Evolutionary conservation across 2,113 vertebrate genomes (phyloP), one percentile per base, ranked within the genome.

Genomic region (Psilopsiagon aurifrons): DNA sequence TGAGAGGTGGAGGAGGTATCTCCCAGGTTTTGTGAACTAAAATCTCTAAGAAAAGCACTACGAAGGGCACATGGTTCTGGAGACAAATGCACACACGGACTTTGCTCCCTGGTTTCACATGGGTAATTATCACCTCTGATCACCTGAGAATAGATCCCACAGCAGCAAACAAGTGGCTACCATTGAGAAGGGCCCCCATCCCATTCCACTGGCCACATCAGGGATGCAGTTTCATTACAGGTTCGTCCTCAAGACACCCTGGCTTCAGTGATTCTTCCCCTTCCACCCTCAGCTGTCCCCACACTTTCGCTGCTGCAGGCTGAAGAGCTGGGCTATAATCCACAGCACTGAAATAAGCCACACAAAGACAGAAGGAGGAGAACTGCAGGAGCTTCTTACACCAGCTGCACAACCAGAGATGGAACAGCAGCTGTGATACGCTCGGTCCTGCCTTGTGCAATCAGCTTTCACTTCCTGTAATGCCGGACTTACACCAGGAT

Each of bases 31-130:
- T 44, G 33, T 66, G 86, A 91, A 84, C 77, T 60, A 66, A 91
- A 94, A 90, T 78, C 84, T 73, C 67, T 11, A 31, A 86, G 77
- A 75, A 92, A 97, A 92, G 86, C 55, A 62, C 82, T 83, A 89
- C 80, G 82, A 88, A 37, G 81, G 87, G 69, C 41, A 78, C 19
- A 71, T 46, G 37, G 63, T 57, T 46, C 16, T 31, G n/a, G 39
- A 88, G 29, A 92, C 31, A 83, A 71, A 67, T 1, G 14, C 11
- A 70, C 51, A 33, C 9, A 2, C 1, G 16, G 59, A 62, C 90
- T 69, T 44, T 29, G 43, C 43, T 84, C 47, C 52, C 5, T 11
- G 51, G 63, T 62, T 91, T 83, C 92, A 52, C 10, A 7, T 2
- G 19, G 41, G 15, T 4, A 37, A 14, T 47, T 76, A 85, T 14